phyloP scores from a whole-genome alignment of 2,888 invertebrate genomes.

The Scaptomyza flava region DNA sequence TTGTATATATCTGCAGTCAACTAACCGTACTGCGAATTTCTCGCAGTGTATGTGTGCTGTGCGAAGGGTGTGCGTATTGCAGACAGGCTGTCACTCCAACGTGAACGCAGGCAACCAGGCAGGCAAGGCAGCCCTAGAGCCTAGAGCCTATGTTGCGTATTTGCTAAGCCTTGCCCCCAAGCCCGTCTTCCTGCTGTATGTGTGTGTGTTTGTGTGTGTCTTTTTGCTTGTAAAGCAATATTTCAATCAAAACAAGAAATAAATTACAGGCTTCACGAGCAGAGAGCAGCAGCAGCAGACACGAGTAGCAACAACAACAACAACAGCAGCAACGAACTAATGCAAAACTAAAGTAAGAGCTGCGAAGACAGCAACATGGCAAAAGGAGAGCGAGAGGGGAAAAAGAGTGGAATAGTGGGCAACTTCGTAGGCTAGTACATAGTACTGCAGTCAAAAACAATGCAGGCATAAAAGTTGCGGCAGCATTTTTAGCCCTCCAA shows the following conservation, averaged over 20 bases:
- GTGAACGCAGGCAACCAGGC: conserved; percentile 12
- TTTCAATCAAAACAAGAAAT: conserved; percentile 81
- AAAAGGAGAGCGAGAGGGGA: neutral
- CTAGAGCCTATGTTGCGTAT: conserved; percentile 63
- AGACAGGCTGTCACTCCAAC: conserved; percentile 64
- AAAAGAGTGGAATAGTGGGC: conserved; percentile 1
- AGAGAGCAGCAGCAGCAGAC: conserved; percentile 46
- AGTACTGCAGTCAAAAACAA: conserved; percentile 72
- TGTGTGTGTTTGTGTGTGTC: conserved; percentile 57
- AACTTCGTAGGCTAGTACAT: conserved; percentile 28
- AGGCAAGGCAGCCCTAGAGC: conserved; percentile 28
- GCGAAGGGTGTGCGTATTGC: conserved; percentile 66
- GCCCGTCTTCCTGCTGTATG: conserved; percentile 1
- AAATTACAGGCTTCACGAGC: conserved; percentile 74
- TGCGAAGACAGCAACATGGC: conserved; percentile 39
- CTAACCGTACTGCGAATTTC: conserved; percentile 7
- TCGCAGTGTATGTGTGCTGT: conserved; percentile 45
- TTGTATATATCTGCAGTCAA: no score
- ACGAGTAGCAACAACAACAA: conserved; percentile 28
- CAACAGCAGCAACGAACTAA: conserved; percentile 48
- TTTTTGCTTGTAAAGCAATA: conserved; percentile 79
- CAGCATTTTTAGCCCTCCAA: conserved; percentile 49
- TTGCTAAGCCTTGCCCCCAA: conserved; percentile 53
- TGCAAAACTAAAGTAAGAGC: conserved; percentile 61
- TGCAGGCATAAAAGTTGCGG: conserved; percentile 71